Evolutionary conservation across 2,888 invertebrate genomes (phyloP), one percentile per base, ranked within the genome.

Genomic region (Luperina testacea): DNA sequence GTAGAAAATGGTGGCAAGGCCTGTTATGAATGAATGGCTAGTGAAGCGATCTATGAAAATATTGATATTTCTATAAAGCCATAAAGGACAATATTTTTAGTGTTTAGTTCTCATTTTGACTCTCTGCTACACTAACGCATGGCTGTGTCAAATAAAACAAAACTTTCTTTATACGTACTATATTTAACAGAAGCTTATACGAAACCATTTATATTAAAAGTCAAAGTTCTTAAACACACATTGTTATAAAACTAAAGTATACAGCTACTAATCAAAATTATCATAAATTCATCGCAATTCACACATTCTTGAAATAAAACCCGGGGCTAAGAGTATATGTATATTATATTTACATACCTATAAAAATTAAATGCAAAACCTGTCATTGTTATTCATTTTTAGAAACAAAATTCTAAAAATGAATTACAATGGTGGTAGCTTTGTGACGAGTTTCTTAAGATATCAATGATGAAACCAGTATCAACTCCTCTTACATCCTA

Each of bases 231-330:
- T 92, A 93, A 79, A 93, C 90, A 92, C 88, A 82, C 76, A 83
- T 85, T 87, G 91, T 86, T 92, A 93, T 84, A 94, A 96, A 96
- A 95, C 93, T 94, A 93, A 74, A 92, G 94, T 95, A 95, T 91
- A 69, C 27, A 75, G 24, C 24, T 38, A 84, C 90, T 91, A 92
- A 85, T 94, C 93, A 94, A 95, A 95, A 94, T 79, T 79, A 88
- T 70, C 42, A 57, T 80, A 80, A 78, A 80, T 81, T 77, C 81
- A 74, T 87, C 82, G 70, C 71, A 86, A 90, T 90, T 87, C 86
- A 90, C 87, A 84, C 86, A 87, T 89, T 86, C 80, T 78, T 24
- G 63, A 75, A 85, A 85, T 53, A 42, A 65, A 75, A 45, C 0
- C 68, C 51, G 51, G 32, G 24, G 27, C 32, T 75, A 17, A 17